Evolutionary conservation across 2,888 invertebrate genomes (phyloP), one percentile per base, ranked within the genome.

Genomic region (Leptopilina myrica): DNA sequence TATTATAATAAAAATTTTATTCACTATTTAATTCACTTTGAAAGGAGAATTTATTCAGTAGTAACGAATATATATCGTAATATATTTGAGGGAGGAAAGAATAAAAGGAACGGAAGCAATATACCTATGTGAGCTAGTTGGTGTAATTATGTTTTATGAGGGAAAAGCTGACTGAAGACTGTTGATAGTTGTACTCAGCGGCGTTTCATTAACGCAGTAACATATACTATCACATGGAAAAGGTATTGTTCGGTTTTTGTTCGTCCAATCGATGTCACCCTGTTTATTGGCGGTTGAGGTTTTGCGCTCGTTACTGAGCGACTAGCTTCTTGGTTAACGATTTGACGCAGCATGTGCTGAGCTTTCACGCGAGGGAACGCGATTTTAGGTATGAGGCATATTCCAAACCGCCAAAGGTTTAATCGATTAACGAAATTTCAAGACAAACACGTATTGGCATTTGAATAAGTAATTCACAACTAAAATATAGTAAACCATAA

Each of bases 231-330:
- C 73, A 73, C 73, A 73, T n/a, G 53, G 26, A 56, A 73, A 53
- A 56, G 56, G 73, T 33, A 73, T 73, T 73, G 73, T 73, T 73
- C 33, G 53, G 73, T 73, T 73, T 73, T 73, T 73, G 53, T 53
- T 73, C 56, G 73, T 73, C 73, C 73, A 73, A 73, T 73, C 73
- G 73, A 73, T 73, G 73, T 73, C 56, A 73, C 73, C 53, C 53
- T 73, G 73, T 73, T 73, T 56, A 73, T 73, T 73, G 73, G 73
- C 40, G 56, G 56, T 73, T 73, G 73, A 53, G 56, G 73, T 73
- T 73, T 73, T 73, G 73, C n/a, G 73, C 73, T 73, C 73, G 73
- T 73, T 73, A 73, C 73, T 56, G 26, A 73, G 56, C 73, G 73
- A 73, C 56, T 73, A 73, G 56, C 33, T 73, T 73, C 73, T 73